phyloP scores from a whole-genome alignment of 1,140 invertebrate species.

The Cyphomyrmex costatus region DNA sequence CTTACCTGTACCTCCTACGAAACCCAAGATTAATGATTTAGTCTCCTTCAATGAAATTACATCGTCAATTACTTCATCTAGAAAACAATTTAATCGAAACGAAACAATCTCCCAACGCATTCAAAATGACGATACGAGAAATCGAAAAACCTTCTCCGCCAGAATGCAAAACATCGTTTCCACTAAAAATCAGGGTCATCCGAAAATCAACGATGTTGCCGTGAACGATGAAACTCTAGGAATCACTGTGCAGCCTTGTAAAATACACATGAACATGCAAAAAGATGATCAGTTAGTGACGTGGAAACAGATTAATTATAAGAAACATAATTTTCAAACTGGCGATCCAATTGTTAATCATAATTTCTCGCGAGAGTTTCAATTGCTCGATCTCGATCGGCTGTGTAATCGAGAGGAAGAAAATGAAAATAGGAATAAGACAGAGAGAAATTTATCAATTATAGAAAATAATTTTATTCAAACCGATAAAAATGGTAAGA shows the following conservation, averaged over 20 bases:
- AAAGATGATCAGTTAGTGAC: slow-evolving; percentile 69
- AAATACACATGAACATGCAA: slow-evolving; percentile 22
- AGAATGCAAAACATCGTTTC: slow-evolving; percentile 69
- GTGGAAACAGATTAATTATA: slow-evolving; percentile 80
- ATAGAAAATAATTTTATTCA: background rate
- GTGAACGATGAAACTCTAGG: slow-evolving; percentile 78
- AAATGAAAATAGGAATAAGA: background rate
- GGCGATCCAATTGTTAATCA: background rate
- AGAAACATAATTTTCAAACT: slow-evolving; percentile 27
- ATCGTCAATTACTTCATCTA: background rate
- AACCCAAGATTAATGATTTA: slow-evolving; percentile 2
- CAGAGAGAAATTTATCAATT: background rate
- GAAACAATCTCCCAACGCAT: background rate
- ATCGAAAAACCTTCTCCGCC: background rate
- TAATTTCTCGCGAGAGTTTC: background rate
- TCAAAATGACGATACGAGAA: slow-evolving; percentile 26
- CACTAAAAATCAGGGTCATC: slow-evolving; percentile 67
- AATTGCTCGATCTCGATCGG: slow-evolving; percentile 5
- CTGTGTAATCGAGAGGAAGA: background rate
- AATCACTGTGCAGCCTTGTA: slow-evolving; percentile 79
- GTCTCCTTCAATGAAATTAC: background rate
- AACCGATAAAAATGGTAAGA: background rate
- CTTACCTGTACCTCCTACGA: slow-evolving; percentile 52
- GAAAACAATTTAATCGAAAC: background rate
- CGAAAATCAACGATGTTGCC: slow-evolving; percentile 79